Evolutionary conservation across 2,888 invertebrate species (phyloP).

Genomic region (Eulithis testata): DNA sequence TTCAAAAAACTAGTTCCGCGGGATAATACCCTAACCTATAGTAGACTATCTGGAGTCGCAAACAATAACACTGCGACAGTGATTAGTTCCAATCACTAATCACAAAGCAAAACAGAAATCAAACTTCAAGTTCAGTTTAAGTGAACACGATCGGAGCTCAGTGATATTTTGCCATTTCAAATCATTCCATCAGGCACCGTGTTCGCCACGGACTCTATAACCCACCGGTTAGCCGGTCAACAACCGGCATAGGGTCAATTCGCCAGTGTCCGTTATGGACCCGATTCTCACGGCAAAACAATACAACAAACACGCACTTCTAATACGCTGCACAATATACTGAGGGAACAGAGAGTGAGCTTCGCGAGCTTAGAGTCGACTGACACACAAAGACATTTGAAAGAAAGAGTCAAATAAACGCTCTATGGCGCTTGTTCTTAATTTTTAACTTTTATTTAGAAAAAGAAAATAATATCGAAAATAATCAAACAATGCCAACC

Average conservation of each 20-base stretch:
- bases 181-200: constrained; percentile 16
- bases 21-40: no score
- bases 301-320: constrained; percentile 30
- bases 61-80: no score
- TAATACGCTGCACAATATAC: constrained; percentile 14
- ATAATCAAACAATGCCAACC: no score
- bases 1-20: no score
- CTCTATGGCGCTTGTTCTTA: no score
- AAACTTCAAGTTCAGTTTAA: neutral
- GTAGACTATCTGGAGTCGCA: no score
- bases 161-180: neutral
- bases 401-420: no score
- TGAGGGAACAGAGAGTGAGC: constrained; percentile 1
- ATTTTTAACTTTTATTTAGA: no score
- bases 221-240: constrained; percentile 41
- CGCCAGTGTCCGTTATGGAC: constrained; percentile 52
- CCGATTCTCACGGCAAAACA: constrained; percentile 53
- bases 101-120: no score
- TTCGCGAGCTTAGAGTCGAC: neutral
- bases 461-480: no score
- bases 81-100: no score
- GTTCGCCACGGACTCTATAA: constrained; percentile 25
- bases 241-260: constrained; percentile 50
- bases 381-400: neutral
- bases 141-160: neutral